phyloP scores from a whole-genome alignment of 2,888 invertebrate genomes.

The Orthosia gothica region DNA sequence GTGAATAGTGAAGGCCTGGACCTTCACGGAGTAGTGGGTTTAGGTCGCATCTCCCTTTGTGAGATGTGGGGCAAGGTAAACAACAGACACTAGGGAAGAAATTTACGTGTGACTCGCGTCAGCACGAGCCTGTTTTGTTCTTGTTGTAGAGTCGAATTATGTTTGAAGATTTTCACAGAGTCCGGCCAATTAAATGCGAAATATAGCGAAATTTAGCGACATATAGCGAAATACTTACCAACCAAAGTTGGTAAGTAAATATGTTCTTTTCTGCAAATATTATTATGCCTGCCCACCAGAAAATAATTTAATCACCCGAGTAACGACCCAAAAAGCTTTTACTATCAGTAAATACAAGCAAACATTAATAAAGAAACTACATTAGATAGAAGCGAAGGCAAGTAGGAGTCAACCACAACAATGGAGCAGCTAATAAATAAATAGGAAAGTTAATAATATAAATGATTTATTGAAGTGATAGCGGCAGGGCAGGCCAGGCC shows the following conservation, averaged over 20 bases:
- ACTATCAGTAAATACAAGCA: conserved; percentile 33
- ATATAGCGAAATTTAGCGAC: too few species aligned
- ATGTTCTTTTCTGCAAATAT: neutral
- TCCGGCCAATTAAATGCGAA: neutral
- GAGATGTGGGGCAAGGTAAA: conserved; percentile 67
- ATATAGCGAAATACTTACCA: too few species aligned
- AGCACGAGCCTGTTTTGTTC: conserved; percentile 12
- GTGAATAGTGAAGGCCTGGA: conserved; percentile 73
- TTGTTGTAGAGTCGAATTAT: neutral
- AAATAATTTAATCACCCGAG: conserved; percentile 29
- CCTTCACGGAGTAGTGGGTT: conserved; percentile 60
- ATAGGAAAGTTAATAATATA: conserved; percentile 68
- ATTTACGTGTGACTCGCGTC: conserved; percentile 34
- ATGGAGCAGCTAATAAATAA: conserved; percentile 63
- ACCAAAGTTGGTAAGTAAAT: neutral
- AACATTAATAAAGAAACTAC: conserved; percentile 53
- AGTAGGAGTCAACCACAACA: conserved; percentile 54
- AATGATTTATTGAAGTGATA: conserved; percentile 78
- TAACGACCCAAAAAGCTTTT: conserved; percentile 31
- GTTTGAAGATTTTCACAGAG: neutral
- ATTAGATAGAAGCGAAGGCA: conserved; percentile 51
- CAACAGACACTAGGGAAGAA: conserved; percentile 47
- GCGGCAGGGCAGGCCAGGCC: conserved; percentile 63
- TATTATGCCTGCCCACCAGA: neutral
- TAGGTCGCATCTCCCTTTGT: conserved; percentile 56